Base-by-base conservation (phyloP, 1,140 invertebrate genomes). In the Drosophila arizonae region DNA sequence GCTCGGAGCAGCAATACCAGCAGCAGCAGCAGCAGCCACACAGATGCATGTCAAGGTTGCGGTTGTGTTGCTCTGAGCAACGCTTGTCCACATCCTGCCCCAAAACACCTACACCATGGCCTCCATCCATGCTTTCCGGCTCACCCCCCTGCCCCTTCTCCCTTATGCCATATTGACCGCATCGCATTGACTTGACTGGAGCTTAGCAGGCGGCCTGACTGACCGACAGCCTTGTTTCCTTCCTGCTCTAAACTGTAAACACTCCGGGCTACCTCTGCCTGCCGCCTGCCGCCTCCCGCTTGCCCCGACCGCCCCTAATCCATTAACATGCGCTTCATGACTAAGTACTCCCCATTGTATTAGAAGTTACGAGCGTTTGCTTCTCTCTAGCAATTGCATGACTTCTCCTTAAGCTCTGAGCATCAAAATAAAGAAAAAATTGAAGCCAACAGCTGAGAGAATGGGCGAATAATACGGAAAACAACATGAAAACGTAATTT, bases 1-100 rank as follows among this genome's bases (percentile, higher is more conserved):
- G 33, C 33, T 33, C 30, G 5, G 6, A 33, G 10, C 36, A 39
- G 10, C 11, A 33, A 33, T 30, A 30, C 4, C 33, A 64, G 63
- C 62, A 55, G 26, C 51, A 52, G 41, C 43, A 74, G 21, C 21
- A 24, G 26, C 51, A 84, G 52, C 81, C 81, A 45, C 81, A 85
- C 69, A 85, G 69, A 79, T 87, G 82, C 82, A 86, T 87, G 84
- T 88, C 82, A 87, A 87, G 82, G 82, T 72, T 87, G 79, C n/a
- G 82, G 82, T 79, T 79, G 13, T 77, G 68, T 69, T 81, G 51
- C 79, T 66, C 64, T 58, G 72, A 79, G 66, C 72, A 65, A 30
- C 54, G 48, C 51, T 58, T 55, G 13, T 26, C 45, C 54, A 51
- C 62, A 57, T 50, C 11, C 48, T 13, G 9, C 43, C 43, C 43